phyloP scores from a whole-genome alignment of 2,797 vertebrate species.

The Sylvilagus floridanus region DNA sequence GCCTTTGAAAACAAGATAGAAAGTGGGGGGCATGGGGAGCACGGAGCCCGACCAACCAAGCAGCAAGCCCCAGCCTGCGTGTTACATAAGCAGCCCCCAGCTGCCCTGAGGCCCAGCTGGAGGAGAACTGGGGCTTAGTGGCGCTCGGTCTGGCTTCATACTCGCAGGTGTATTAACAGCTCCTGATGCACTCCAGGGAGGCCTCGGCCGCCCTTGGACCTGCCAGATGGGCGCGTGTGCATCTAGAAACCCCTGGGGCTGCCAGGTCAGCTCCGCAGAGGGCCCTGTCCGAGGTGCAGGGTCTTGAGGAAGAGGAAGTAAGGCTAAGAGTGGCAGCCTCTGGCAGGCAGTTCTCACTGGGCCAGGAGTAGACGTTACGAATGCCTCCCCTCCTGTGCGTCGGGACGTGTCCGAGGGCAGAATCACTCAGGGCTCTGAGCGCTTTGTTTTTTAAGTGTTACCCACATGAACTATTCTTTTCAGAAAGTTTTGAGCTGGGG shows the following conservation, averaged over 20 bases:
- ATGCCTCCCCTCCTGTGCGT: background rate
- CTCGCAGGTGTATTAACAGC: background rate
- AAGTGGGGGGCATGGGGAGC: background rate
- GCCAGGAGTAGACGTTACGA: background rate
- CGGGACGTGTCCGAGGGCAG: background rate
- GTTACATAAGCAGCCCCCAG: background rate
- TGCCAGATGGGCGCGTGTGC: background rate
- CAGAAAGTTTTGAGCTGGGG: background rate
- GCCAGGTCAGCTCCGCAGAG: background rate
- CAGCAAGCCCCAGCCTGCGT: background rate
- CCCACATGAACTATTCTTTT: background rate
- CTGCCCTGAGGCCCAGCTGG: background rate
- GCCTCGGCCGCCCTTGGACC: background rate
- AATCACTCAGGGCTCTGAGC: background rate
- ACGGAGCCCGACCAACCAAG: background rate
- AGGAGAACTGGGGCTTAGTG: background rate
- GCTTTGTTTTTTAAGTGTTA: background rate
- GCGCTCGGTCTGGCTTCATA: background rate
- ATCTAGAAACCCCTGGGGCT: slow-evolving; percentile 10
- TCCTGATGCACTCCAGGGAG: background rate
- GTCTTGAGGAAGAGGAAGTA: slow-evolving; percentile 60
- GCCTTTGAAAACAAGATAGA: background rate
- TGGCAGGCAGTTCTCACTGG: background rate
- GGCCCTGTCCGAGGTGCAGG: background rate
- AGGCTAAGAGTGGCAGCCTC: slow-evolving; percentile 60